A percentile compares a stretch with the other conserved stretches of the same genome.
Evolutionary conservation across 1,140 invertebrate genomes (phyloP).

Genomic region (Drosophila leontia): DNA sequence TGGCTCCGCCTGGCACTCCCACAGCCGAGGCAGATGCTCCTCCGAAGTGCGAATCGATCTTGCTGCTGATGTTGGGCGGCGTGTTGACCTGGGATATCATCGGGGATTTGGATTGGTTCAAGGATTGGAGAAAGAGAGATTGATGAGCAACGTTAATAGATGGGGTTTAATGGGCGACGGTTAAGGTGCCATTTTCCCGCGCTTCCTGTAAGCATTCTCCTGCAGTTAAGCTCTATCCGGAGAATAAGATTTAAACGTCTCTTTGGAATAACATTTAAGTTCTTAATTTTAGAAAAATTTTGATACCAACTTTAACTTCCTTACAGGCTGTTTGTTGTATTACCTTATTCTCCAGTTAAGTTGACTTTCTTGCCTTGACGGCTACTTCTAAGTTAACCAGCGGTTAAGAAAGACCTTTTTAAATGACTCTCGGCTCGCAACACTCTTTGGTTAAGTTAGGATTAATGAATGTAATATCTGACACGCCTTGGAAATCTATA

Average conservation of each 20-base stretch:
- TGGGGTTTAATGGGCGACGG: too few relatives aligned
- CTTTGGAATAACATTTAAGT: background rate
- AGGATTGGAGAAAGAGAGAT: constrained; percentile 6
- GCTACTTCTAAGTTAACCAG: background rate
- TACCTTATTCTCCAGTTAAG: background rate
- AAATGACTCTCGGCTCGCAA: background rate
- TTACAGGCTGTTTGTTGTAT: background rate
- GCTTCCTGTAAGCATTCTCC: background rate
- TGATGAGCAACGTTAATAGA: constrained; percentile 10
- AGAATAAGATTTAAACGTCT: background rate
- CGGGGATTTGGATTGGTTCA: background rate
- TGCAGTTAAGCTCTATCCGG: background rate
- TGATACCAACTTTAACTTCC: background rate
- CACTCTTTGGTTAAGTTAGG: background rate
- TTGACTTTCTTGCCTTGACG: background rate
- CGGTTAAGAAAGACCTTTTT: background rate
- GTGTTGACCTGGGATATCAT: constrained; percentile 46
- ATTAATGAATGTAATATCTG: too few relatives aligned
- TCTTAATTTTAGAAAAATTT: background rate
- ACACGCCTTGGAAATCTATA: too few relatives aligned
- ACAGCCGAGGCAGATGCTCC: constrained; percentile 3
- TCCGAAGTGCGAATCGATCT: constrained; percentile 56
- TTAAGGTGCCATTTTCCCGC: background rate
- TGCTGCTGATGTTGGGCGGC: constrained; percentile 71
- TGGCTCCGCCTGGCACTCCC: background rate